Evolutionary conservation across 1,140 invertebrate genomes (phyloP), one percentile per base, ranked within the genome.

Genomic region (Melanaphis sacchari): DNA sequence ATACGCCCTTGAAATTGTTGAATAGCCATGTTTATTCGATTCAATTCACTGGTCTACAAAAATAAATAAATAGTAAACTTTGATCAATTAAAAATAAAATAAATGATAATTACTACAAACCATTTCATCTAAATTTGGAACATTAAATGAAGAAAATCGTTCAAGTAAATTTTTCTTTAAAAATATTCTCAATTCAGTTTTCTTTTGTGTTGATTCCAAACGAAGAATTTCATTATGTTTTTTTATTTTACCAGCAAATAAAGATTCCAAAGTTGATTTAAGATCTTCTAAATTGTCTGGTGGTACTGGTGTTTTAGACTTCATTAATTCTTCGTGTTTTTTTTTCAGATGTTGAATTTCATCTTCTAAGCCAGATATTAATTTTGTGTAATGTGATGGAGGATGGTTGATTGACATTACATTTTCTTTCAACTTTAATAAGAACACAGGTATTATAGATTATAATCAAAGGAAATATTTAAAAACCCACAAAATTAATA

Each of bases 111-210:
- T 21, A 66, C 6, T 93, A 82, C 91, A 43, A 40, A 93, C 91
- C 91, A 93, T 54, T 93, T 93, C 91, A 52, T 93, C 81, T 15
- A 40, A 1, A 54, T 93, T 84, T 52, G 52, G 46, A 40, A 49
- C 26, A 5, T 93, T 40, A 85, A 93, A 93, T 38, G 84, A 93
- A 54, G 91, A 93, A 41, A 40, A 84, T 18, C 91, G 46, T 52
- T 93, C 91, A 54, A 93, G n/a, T 93, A 93, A 93, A 85, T 84
- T 93, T 84, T 85, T 93, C 52, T 93, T 93, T 41, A 93, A 84
- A 40, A 52, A 52, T 52, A 93, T 93, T 93, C 91, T 84, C 7
- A 93, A 52, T 93, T 93, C 91, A 1, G 91, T 93, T 85, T 93
- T 93, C n/a, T 93, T 93, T n/a, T 93, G 91, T n/a, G 91, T 38